Evolutionary conservation across 2,113 vertebrate genomes (phyloP), one percentile per base, ranked within the genome.

Genomic region (Taxidea taxus): DNA sequence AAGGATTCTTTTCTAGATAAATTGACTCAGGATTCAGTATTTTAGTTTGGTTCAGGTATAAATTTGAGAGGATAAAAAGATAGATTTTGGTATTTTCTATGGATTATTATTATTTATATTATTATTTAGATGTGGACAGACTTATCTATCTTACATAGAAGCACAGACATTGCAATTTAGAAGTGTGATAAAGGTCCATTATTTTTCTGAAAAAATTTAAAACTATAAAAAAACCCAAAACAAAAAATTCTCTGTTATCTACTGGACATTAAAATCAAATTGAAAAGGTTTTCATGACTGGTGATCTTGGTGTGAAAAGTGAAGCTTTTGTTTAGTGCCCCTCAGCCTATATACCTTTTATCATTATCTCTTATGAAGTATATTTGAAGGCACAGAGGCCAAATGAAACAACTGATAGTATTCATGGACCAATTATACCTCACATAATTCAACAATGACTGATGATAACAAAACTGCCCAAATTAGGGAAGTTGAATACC

Each of bases 1-100:
- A 97, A 97, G 90, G 2, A 77, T 93, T 97, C 62, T 84, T 95
- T 98, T 98, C 66, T 84, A 98, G 94, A 96, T 95, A 97, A 84
- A 94, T 77, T 83, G 90, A 66, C 58, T 97, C 81, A 95, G 87
- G 84, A 27, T 95, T 97, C 58, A 56, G 29, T 68, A 92, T 97
- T 98, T 98, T 34, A 98, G 91, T 95, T 97, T 95, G 91, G 64
- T 95, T 72, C 94, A 95, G 94, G 87, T 98, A 97, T 95, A 85
- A 96, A 98, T 75, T 85, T 92, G 62, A 98, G 39, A 95, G 96
- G 84, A 95, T 91, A 94, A 68, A 98, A 78, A 97, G 91, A 95
- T 93, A 42, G 62, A 95, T 72, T 90, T 92, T 91, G 54, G 6
- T 98, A 87, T 96, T 98, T 98, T 95, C 91, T 96, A 97, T 66